Evolutionary conservation across 2,797 vertebrate genomes (phyloP).

Genomic region (Malurus splendens): DNA sequence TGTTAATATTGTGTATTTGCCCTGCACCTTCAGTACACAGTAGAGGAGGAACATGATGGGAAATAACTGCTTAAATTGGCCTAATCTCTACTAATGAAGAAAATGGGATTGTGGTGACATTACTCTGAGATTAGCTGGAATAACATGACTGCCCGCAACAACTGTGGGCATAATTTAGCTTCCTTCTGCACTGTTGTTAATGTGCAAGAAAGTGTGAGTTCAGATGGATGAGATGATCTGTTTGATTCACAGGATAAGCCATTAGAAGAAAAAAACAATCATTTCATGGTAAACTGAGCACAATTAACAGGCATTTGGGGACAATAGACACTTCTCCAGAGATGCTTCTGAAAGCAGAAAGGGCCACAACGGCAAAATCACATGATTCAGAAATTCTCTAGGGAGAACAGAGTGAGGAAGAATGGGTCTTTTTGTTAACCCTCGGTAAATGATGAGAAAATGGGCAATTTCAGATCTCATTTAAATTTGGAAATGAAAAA

Average conservation of each 20-base stretch:
- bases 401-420: background rate
- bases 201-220: constrained; percentile 9
- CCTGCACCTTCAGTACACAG: background rate
- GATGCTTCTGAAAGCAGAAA: constrained; percentile 1
- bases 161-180: constrained; percentile 13
- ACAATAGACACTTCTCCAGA: constrained; percentile 23
- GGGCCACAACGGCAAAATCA: background rate
- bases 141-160: background rate
- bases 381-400: background rate
- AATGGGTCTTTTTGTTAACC: constrained; percentile 27
- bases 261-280: constrained; percentile 22
- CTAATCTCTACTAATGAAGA: constrained; percentile 5
- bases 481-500: constrained; percentile 27
- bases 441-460: background rate
- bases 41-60: background rate
- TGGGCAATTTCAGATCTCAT: constrained; percentile 33
- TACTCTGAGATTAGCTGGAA: constrained; percentile 7
- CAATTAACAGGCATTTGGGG: constrained; percentile 27
- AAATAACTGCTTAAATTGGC: constrained; percentile 14
- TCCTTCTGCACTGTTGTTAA: constrained; percentile 36
- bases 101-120: constrained; percentile 16
- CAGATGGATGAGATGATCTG: background rate
- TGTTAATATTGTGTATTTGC: background rate
- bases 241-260: constrained; percentile 3
- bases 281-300: constrained; percentile 41